Evolutionary conservation across 2,797 vertebrate genomes (phyloP).

Genomic region (Phaenicophaeus curvirostris): DNA sequence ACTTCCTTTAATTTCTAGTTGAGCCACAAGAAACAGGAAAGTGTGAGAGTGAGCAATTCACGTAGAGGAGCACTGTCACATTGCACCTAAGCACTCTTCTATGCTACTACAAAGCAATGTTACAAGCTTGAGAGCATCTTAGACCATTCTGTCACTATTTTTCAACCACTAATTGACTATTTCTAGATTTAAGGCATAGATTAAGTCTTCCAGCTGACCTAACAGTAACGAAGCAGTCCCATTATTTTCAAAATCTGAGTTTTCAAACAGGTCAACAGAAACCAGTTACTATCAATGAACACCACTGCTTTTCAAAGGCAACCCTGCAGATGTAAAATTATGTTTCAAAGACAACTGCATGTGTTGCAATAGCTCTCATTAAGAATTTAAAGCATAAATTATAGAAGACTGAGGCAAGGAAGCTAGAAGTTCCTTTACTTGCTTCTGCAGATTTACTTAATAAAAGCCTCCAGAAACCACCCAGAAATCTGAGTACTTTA

Average conservation of each 20-base stretch:
- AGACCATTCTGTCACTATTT: not conserved
- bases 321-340: not conserved
- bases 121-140: not conserved
- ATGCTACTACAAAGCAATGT: not conserved
- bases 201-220: not conserved
- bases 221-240: not conserved
- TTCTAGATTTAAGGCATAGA: not conserved
- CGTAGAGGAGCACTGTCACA: not conserved
- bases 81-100: not conserved
- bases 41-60: not conserved
- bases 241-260: not conserved
- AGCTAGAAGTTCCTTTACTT: not conserved
- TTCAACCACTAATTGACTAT: not conserved
- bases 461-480: not conserved
- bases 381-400: conserved; percentile 30
- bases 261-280: not conserved
- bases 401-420: not conserved
- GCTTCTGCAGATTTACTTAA: not conserved
- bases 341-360: not conserved
- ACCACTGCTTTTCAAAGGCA: not conserved
- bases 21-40: not conserved
- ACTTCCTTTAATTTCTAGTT: conserved; percentile 13
- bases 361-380: not conserved
- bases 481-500: not conserved
- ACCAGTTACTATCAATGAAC: not conserved